These are phyloP conservation scores for Endotricha flammealis DNA, from an alignment of 2,888 invertebrate genomes.

Conservation along the genomic window DNA sequence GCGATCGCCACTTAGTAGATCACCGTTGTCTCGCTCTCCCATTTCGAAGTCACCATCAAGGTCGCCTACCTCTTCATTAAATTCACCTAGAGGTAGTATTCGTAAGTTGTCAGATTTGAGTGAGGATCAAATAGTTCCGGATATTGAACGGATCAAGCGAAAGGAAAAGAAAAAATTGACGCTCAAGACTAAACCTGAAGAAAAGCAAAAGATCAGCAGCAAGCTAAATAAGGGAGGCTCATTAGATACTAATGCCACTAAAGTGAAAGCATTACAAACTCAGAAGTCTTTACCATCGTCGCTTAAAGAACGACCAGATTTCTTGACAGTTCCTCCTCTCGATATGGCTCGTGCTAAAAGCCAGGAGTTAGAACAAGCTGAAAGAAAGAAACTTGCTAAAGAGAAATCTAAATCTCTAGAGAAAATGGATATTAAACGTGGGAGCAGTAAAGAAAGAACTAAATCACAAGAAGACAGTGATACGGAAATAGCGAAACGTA, in stretches of 20 bases:
- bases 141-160: slow-evolving; percentile 69
- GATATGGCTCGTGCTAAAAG: slow-evolving; percentile 79
- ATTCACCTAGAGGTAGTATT: slow-evolving; percentile 72
- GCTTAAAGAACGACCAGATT: slow-evolving; percentile 70
- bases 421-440: slow-evolving; percentile 79
- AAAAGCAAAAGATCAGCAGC: slow-evolving; percentile 53
- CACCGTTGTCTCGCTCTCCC: slow-evolving; percentile 68
- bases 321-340: slow-evolving; percentile 71
- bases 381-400: slow-evolving; percentile 71
- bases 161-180: slow-evolving; percentile 70
- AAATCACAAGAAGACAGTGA: slow-evolving; percentile 86
- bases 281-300: slow-evolving; percentile 78
- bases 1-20: slow-evolving; percentile 67
- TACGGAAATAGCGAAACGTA: slow-evolving; percentile 83
- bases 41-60: slow-evolving; percentile 72
- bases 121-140: slow-evolving; percentile 72
- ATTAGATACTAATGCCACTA: slow-evolving; percentile 66
- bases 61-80: slow-evolving; percentile 73
- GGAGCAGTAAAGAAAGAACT: slow-evolving; percentile 80
- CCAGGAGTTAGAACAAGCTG: slow-evolving; percentile 77
- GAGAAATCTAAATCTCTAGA: slow-evolving; percentile 85
- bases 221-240: slow-evolving; percentile 73
- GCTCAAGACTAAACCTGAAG: slow-evolving; percentile 64
- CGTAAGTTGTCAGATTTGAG: slow-evolving; percentile 72
- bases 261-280: slow-evolving; percentile 66